Evolutionary conservation across 2,888 invertebrate genomes (phyloP).

Genomic region (Lasioglossum leucozonium): DNA sequence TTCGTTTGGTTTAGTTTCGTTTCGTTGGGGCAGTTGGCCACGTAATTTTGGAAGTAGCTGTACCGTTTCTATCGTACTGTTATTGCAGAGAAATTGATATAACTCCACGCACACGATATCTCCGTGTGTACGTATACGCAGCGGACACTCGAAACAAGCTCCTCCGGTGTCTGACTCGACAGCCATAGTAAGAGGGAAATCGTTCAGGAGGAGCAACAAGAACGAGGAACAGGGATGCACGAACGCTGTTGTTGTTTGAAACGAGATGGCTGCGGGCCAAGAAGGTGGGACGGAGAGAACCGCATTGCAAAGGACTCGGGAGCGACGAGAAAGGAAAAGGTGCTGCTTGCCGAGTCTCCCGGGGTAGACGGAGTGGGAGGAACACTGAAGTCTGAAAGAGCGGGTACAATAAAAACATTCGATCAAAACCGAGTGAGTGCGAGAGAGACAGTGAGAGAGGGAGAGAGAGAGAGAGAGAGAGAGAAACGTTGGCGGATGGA

Average conservation of each 20-base stretch:
- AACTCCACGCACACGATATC: conserved; percentile 63
- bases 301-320: background rate
- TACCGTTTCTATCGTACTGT: conserved; percentile 70
- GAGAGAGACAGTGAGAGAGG: background rate
- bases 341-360: background rate
- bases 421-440: conserved; percentile 14
- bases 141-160: conserved; percentile 21
- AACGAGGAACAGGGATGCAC: conserved; percentile 5
- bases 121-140: conserved; percentile 34
- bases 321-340: conserved; percentile 1
- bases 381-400: conserved; percentile 47
- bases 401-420: conserved; percentile 50
- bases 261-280: conserved; percentile 18
- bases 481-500: conserved; percentile 11
- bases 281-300: conserved; percentile 43
- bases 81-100: conserved; percentile 74
- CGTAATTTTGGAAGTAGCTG: conserved; percentile 65
- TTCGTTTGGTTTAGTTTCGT: no score
- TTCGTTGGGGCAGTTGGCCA: background rate
- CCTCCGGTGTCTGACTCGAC: conserved; percentile 54
- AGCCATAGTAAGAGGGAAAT: conserved; percentile 47
- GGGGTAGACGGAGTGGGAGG: conserved; percentile 38
- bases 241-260: background rate
- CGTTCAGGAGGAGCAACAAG: conserved; percentile 10
- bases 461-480: background rate